Conservation (phyloP, 2,888 invertebrate genomes). For the Oscheius sp. region DNA sequence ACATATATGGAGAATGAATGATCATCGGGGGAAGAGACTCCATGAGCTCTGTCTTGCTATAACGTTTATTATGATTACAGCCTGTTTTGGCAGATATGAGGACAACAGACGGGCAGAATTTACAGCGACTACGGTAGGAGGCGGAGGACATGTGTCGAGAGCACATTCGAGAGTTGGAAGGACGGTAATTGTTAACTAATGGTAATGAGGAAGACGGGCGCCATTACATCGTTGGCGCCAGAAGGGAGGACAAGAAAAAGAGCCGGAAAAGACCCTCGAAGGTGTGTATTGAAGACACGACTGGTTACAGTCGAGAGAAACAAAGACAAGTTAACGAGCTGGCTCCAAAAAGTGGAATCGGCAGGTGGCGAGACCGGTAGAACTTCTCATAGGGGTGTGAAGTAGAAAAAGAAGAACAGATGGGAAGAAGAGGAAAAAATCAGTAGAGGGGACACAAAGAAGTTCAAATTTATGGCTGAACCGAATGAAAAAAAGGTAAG, state of each 20-base stretch:
- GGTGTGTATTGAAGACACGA: slow-evolving; percentile 22
- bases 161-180: slow-evolving; percentile 14
- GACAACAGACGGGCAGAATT: slow-evolving; percentile 13
- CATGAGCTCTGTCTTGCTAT: slow-evolving; percentile 9
- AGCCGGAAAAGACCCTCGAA: slow-evolving; percentile 5
- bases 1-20: not conserved
- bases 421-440: slow-evolving; percentile 6
- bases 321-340: slow-evolving; percentile 23
- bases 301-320: slow-evolving; percentile 10
- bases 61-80: too few species aligned
- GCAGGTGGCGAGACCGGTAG: slow-evolving; percentile 21
- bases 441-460: slow-evolving; percentile 3
- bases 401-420: not conserved
- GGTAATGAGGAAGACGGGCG: slow-evolving; percentile 21
- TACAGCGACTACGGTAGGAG: slow-evolving; percentile 14
- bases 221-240: slow-evolving; percentile 1
- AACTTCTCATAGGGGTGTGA: not conserved
- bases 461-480: slow-evolving; percentile 20
- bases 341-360: slow-evolving; percentile 24
- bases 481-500: slow-evolving; percentile 7
- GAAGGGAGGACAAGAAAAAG: slow-evolving; percentile 15
- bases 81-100: not conserved
- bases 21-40: slow-evolving; percentile 19
- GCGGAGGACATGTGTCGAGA: slow-evolving; percentile 12
- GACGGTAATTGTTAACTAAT: slow-evolving; percentile 21